Evolutionary conservation across 2,888 invertebrate genomes (phyloP).

Genomic region (Plagodis dolabraria): DNA sequence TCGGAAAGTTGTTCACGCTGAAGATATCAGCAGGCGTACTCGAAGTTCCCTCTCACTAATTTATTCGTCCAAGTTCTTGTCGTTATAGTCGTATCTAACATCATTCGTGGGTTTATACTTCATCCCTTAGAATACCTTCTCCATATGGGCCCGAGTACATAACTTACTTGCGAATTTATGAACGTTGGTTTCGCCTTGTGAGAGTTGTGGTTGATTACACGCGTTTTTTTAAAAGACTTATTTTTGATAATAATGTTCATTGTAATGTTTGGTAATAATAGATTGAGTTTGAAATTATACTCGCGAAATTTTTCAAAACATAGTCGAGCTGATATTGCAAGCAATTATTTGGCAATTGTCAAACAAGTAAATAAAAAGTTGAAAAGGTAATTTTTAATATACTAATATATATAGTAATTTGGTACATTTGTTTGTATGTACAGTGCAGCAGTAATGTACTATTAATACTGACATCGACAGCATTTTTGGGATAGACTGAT

Average conservation of each 20-base stretch:
- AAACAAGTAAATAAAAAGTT: background rate
- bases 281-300: background rate
- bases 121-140: constrained; percentile 59
- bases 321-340: too few species aligned
- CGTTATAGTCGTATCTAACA: constrained; percentile 63
- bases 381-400: background rate
- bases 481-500: too few species aligned
- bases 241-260: too few species aligned
- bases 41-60: constrained; percentile 60
- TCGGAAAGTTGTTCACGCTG: constrained; percentile 31
- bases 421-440: too few species aligned
- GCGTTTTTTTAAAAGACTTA: background rate
- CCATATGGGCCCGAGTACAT: constrained; percentile 56
- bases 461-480: too few species aligned
- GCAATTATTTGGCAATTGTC: background rate
- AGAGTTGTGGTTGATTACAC: too few species aligned
- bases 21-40: constrained; percentile 37
- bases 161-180: constrained; percentile 50
- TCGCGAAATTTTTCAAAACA: too few species aligned
- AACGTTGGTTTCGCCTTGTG: constrained; percentile 6
- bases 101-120: constrained; percentile 61
- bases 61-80: constrained; percentile 71
- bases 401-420: background rate
- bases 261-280: too few species aligned
- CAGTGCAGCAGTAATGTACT: too few species aligned